Conservation (phyloP, 2,797 vertebrate species). For the Sciaenops ocellatus region DNA sequence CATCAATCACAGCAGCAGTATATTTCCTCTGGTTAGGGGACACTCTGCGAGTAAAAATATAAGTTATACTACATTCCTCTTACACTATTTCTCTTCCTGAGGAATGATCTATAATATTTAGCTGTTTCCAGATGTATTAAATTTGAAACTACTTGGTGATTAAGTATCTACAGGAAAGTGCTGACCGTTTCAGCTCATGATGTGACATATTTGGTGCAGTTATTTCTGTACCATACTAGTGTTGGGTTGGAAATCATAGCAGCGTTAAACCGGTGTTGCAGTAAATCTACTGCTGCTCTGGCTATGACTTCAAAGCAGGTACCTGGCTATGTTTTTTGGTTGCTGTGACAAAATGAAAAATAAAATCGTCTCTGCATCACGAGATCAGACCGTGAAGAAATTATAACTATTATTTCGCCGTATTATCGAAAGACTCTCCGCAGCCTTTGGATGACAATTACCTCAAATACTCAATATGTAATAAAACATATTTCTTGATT, state of each 20-base stretch:
- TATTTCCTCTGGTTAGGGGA: slow-evolving; percentile 75
- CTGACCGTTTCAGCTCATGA: slow-evolving; percentile 81
- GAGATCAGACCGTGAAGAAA: slow-evolving; percentile 46
- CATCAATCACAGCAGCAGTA: slow-evolving; percentile 79
- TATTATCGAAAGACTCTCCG: slow-evolving; percentile 42
- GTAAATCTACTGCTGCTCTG: slow-evolving; percentile 69
- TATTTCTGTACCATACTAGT: slow-evolving; percentile 73
- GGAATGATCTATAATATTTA: slow-evolving; percentile 82
- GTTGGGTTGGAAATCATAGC: slow-evolving; percentile 71
- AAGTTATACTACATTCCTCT: slow-evolving; percentile 74
- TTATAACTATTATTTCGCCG: slow-evolving; percentile 51
- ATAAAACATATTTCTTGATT: slow-evolving; percentile 64
- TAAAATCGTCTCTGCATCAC: slow-evolving; percentile 51
- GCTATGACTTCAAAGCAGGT: slow-evolving; percentile 60
- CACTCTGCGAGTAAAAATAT: slow-evolving; percentile 73
- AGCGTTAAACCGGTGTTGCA: slow-evolving; percentile 55
- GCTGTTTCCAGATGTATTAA: slow-evolving; percentile 82
- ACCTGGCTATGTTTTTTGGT: slow-evolving; percentile 37
- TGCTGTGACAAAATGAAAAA: slow-evolving; percentile 60
- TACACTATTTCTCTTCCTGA: slow-evolving; percentile 72
- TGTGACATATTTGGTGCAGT: slow-evolving; percentile 82
- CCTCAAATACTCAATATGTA: slow-evolving; percentile 59
- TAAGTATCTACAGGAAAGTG: slow-evolving; percentile 80
- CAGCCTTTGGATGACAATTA: slow-evolving; percentile 62
- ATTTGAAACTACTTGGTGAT: slow-evolving; percentile 80